A percentile compares a stretch with the other conserved stretches of the same genome.
Conservation (phyloP, 2,113 vertebrate genomes). For the Leucopsar rothschildi region DNA sequence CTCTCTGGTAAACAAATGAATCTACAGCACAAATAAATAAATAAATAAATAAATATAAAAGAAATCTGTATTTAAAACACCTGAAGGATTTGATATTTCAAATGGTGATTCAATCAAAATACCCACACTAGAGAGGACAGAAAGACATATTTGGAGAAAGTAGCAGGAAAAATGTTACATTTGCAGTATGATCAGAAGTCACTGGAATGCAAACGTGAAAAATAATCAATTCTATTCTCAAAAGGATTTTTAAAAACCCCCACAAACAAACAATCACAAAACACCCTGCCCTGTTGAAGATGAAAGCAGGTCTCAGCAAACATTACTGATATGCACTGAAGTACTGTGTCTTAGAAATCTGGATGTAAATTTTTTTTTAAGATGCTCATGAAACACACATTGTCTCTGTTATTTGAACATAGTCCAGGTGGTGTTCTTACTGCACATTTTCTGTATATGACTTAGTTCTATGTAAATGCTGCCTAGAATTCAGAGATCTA, state of each 20-base stretch:
- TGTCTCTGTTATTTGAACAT: neutral
- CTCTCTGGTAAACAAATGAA: neutral
- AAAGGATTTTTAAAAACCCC: fast-evolving
- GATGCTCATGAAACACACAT: neutral
- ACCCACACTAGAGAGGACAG: neutral
- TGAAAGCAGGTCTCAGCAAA: neutral
- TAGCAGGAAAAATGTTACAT: neutral
- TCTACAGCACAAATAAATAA: neutral
- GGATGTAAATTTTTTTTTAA: neutral
- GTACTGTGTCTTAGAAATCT: neutral
- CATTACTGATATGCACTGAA: neutral
- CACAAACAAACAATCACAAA: neutral
- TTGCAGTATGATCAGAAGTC: neutral
- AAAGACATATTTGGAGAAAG: neutral
- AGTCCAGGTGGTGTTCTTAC: neutral
- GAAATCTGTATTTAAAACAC: neutral
- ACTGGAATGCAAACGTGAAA: neutral
- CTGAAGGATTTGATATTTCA: neutral
- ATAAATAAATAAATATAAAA: neutral
- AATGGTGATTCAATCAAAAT: neutral
- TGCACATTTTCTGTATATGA: neutral
- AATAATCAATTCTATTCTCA: neutral
- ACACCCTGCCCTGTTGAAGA: neutral
- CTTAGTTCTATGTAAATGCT: neutral
- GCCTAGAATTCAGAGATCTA: neutral